Percentiles rank a stretch among this genome's conserved stretches.
Conservation (phyloP, 2,888 invertebrate species). For the Clitarchus hookeri region DNA sequence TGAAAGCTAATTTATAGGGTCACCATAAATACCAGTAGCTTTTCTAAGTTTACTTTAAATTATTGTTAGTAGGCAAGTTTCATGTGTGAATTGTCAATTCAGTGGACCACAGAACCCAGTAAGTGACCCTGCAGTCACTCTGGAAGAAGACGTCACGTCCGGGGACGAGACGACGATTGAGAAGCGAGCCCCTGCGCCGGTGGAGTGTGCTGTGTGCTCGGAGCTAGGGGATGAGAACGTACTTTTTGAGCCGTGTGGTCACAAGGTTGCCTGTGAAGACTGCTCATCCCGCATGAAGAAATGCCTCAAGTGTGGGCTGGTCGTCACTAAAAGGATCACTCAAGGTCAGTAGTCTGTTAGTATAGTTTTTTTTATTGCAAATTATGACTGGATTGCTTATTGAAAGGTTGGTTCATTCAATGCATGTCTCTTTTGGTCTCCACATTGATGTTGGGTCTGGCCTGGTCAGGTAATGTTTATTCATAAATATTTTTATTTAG, state of each 20-base stretch:
- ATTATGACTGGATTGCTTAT: too few relatives aligned
- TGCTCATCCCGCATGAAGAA: constrained; percentile 79
- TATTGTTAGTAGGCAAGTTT: background rate
- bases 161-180: constrained; percentile 7
- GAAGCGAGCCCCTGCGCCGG: constrained; percentile 51
- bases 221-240: constrained; percentile 65
- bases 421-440: too few relatives aligned
- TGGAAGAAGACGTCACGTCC: background rate
- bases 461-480: too few relatives aligned
- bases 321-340: constrained; percentile 62
- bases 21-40: too few relatives aligned
- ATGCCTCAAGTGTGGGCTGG: constrained; percentile 68
- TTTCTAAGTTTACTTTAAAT: too few relatives aligned
- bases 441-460: too few relatives aligned
- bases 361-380: constrained; percentile 46
- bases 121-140: background rate
- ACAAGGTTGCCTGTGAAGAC: constrained; percentile 74
- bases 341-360: constrained; percentile 50
- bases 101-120: background rate
- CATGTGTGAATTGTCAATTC: background rate
- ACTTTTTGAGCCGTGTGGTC: constrained; percentile 73
- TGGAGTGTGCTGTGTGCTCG: constrained; percentile 73
- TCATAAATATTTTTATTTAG: too few relatives aligned
- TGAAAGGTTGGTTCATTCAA: too few relatives aligned
- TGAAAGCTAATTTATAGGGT: too few relatives aligned